Base-by-base conservation (phyloP, 2,888 invertebrate species). In the Dione juno region DNA sequence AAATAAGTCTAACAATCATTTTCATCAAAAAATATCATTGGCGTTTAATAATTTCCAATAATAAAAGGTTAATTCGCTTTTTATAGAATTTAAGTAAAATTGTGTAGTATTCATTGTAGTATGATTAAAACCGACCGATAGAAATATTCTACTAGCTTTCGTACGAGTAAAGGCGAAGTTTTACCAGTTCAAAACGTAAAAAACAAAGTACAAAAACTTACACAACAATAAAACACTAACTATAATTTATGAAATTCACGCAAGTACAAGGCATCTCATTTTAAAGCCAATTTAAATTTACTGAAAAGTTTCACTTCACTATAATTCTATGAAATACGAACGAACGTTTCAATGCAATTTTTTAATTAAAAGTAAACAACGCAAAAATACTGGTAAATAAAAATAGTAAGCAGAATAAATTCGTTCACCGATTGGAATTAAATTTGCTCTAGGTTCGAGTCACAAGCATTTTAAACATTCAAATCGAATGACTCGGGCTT, bases 191-290 rank as follows among this genome's bases (percentile, higher is more conserved):
- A 37, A 54, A 54, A 54, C 9, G n/a, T 11, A 19, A 21, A 50
- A 50, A 21, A 19, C 35, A 9, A 35, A 5, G 54, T 54, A 37
- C 35, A 54, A 28, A 53, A 54, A 54, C 54, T 37, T 16, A 37
- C 37, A 16, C 16, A 54, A 54, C 35, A 54, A 54, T 54, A 35
- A 54, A 54, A 54, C 37, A 37, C 54, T 54, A 54, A 54, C 54
- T 37, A 54, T 54, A 54, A 37, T 5, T 37, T 35, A 54, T 16
- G n/a, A 37, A 37, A 37, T 54, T n/a, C n/a, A 53, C 5, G 14
- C 28, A 53, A 53, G 37, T 10, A 54, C 54, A 54, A 54, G 10
- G 37, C 35, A 37, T 37, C 53, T 53, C 54, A 16, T 54, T 54
- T 54, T 5, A 54, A 54, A 16, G 16, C 54, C n/a, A 54, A 37